These are phyloP conservation scores for Chunga burmeisteri DNA, from an alignment of 2,113 vertebrate genomes.

Conservation along the genomic window DNA sequence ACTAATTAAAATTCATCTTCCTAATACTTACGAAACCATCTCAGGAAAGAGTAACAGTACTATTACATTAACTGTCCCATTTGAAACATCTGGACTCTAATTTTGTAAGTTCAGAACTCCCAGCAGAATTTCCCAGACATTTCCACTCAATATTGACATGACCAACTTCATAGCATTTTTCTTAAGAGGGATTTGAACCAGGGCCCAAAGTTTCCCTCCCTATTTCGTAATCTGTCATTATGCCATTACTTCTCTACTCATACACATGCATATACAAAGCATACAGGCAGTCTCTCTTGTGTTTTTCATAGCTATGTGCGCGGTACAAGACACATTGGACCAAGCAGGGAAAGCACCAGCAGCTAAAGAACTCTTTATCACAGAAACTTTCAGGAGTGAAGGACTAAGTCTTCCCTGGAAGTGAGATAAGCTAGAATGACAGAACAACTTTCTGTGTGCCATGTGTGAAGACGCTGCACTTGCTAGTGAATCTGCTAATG, in stretches of 20 bases:
- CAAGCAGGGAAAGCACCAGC: background rate
- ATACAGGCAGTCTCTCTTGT: background rate
- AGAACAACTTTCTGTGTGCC: background rate
- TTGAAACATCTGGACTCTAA: background rate
- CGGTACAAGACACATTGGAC: background rate
- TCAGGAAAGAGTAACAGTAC: background rate
- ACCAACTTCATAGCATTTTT: background rate
- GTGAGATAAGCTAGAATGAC: background rate
- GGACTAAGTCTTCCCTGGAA: background rate
- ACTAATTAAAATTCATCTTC: background rate
- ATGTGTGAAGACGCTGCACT: background rate
- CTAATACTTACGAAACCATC: background rate
- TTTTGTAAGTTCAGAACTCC: background rate
- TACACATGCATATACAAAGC: background rate
- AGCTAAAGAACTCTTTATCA: background rate
- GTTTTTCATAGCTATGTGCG: background rate
- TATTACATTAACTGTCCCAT: background rate
- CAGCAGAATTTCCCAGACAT: background rate
- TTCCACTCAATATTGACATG: background rate
- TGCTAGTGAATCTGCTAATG: background rate
- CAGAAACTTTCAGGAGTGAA: background rate
- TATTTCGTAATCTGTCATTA: background rate
- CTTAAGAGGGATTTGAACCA: background rate
- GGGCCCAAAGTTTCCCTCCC: background rate
- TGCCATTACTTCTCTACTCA: background rate